These are phyloP conservation scores for Micrasema minimum DNA, from an alignment of 1,140 invertebrate species.

Conservation along the genomic window DNA sequence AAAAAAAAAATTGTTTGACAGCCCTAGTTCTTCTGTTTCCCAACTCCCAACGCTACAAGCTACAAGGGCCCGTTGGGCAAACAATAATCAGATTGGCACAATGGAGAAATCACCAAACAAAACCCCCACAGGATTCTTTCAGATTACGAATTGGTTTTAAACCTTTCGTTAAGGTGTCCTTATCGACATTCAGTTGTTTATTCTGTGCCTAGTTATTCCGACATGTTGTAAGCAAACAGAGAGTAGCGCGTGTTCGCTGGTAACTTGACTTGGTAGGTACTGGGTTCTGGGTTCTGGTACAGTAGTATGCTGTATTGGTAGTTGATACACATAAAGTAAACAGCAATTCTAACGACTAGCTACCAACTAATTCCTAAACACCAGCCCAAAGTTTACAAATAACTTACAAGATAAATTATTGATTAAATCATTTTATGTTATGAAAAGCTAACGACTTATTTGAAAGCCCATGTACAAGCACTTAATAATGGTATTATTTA, in stretches of 20 bases:
- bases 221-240: slow-evolving; percentile 28
- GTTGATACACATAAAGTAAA: slow-evolving; percentile 28
- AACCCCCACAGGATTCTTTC: not conserved
- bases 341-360: slow-evolving; percentile 33
- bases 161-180: no score
- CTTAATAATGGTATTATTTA: no score
- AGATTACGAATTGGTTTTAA: not conserved
- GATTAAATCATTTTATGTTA: no score
- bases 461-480: no score
- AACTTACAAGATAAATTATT: not conserved
- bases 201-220: slow-evolving; percentile 6
- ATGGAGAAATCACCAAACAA: not conserved
- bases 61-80: not conserved
- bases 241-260: slow-evolving; percentile 20
- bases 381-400: slow-evolving; percentile 15
- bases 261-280: not conserved
- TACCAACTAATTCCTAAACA: slow-evolving; percentile 14
- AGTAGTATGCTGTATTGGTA: not conserved
- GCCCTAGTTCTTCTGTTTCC: no score
- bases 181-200: not conserved
- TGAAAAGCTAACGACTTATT: no score
- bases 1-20: no score
- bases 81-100: not conserved
- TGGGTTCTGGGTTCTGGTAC: no score
- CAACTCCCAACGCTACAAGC: not conserved